A percentile compares a stretch with the other conserved stretches of the same genome.
phyloP scores from a whole-genome alignment of 2,797 vertebrate species.

The Chanos chanos region DNA sequence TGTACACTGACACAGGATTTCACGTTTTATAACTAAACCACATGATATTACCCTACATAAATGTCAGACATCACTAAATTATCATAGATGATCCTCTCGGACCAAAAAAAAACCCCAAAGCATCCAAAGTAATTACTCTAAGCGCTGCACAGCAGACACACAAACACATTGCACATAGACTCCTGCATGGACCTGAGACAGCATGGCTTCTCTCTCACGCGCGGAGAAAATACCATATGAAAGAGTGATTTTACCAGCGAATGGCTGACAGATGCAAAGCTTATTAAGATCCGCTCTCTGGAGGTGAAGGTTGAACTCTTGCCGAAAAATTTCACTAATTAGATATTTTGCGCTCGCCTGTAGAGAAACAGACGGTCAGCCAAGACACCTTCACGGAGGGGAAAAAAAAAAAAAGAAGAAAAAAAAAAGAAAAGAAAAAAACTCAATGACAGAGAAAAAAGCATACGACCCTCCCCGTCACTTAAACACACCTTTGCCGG shows the following conservation, averaged over 20 bases:
- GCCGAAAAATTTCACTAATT: slow-evolving; percentile 24
- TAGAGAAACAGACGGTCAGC: background rate
- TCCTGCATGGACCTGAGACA: slow-evolving; percentile 4
- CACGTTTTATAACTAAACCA: too few relatives aligned
- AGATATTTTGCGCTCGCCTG: slow-evolving; percentile 15
- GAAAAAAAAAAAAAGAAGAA: slow-evolving; percentile 12
- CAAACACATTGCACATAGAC: background rate
- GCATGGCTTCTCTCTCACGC: background rate
- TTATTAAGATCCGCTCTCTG: slow-evolving; percentile 27
- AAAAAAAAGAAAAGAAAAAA: slow-evolving; percentile 15
- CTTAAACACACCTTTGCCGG: background rate
- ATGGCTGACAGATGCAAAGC: slow-evolving; percentile 16
- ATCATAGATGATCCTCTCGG: too few relatives aligned
- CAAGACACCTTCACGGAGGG: background rate
- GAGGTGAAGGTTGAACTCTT: slow-evolving; percentile 23
- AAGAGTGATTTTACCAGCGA: background rate
- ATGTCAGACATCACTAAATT: too few relatives aligned
- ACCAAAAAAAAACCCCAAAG: too few relatives aligned
- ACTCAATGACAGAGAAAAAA: slow-evolving; percentile 11
- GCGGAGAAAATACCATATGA: background rate
- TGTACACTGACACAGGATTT: too few relatives aligned
- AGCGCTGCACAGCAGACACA: background rate
- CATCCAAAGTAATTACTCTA: background rate
- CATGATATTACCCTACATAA: too few relatives aligned
- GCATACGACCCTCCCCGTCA: background rate